These are phyloP conservation scores for Epirrhoe tristata DNA, from an alignment of 2,888 invertebrate genomes.

Conservation along the genomic window DNA sequence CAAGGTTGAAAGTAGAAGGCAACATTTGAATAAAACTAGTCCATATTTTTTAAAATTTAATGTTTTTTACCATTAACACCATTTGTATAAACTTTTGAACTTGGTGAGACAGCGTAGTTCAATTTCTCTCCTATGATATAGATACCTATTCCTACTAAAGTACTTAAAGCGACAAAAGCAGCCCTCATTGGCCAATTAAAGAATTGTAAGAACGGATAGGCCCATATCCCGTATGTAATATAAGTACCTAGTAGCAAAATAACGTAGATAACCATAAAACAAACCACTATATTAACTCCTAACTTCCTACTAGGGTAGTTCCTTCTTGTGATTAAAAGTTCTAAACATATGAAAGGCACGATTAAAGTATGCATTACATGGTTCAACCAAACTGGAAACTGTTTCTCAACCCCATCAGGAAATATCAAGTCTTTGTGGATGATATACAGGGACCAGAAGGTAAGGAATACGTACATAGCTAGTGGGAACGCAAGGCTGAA, in stretches of 20 bases:
- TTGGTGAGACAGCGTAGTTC: slow-evolving; percentile 88
- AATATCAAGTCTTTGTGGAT: slow-evolving; percentile 95
- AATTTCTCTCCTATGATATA: slow-evolving; percentile 91
- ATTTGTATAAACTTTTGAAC: slow-evolving; percentile 46
- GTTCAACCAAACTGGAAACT: slow-evolving; percentile 95
- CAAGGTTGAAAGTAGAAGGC: not conserved
- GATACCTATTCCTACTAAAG: slow-evolving; percentile 83
- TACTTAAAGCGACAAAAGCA: slow-evolving; percentile 87
- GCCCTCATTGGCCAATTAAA: slow-evolving; percentile 88
- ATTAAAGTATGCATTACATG: slow-evolving; percentile 95
- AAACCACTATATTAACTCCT: slow-evolving; percentile 84
- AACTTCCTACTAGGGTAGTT: slow-evolving; percentile 88
- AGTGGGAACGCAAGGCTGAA: slow-evolving; percentile 90
- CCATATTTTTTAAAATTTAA: slow-evolving; percentile 24
- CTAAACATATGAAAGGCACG: slow-evolving; percentile 90
- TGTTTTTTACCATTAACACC: slow-evolving; percentile 47
- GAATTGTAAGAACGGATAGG: slow-evolving; percentile 93
- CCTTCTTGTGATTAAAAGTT: slow-evolving; percentile 89
- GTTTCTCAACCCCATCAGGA: slow-evolving; percentile 91
- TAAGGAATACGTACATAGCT: slow-evolving; percentile 91
- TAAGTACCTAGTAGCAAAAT: slow-evolving; percentile 90
- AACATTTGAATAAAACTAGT: slow-evolving; percentile 18
- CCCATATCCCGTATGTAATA: slow-evolving; percentile 91
- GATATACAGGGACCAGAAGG: slow-evolving; percentile 94
- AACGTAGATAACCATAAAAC: slow-evolving; percentile 85